Evolutionary conservation across 1,140 invertebrate genomes (phyloP).

Genomic region (Drosophila santomea): DNA sequence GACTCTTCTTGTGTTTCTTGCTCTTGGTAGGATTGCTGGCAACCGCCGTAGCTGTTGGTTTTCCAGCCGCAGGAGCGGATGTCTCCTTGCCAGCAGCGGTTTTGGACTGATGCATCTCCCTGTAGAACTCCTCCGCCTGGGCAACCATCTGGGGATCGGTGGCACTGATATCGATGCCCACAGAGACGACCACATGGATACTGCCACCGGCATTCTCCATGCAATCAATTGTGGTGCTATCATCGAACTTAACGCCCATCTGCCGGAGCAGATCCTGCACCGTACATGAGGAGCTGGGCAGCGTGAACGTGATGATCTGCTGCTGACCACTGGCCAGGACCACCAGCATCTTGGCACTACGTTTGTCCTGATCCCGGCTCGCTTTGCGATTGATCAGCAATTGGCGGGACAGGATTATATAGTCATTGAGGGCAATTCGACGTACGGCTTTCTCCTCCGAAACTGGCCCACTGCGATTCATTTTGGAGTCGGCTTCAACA

Average conservation of each 20-base stretch:
- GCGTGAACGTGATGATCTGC: neutral
- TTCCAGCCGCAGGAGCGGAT: no score
- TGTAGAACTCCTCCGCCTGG: neutral
- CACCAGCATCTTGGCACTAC: neutral
- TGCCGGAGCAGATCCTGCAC: neutral
- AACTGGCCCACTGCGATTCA: no score
- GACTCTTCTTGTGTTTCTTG: neutral
- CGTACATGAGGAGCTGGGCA: neutral
- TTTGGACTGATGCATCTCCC: neutral
- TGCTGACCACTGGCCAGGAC: neutral
- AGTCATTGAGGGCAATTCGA: neutral
- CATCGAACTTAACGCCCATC: neutral
- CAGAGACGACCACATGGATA: neutral
- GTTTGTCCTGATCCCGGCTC: neutral
- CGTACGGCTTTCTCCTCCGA: neutral
- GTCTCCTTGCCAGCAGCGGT: no score
- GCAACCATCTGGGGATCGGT: neutral
- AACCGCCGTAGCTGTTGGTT: neutral
- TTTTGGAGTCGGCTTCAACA: no score
- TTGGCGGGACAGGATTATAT: neutral
- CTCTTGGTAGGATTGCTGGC: neutral
- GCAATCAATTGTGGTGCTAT: neutral
- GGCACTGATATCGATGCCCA: neutral
- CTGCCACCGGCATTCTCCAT: neutral
- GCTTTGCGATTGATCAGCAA: neutral